Conservation (phyloP, 2,888 invertebrate genomes). For the Scrobipalpa costella region DNA sequence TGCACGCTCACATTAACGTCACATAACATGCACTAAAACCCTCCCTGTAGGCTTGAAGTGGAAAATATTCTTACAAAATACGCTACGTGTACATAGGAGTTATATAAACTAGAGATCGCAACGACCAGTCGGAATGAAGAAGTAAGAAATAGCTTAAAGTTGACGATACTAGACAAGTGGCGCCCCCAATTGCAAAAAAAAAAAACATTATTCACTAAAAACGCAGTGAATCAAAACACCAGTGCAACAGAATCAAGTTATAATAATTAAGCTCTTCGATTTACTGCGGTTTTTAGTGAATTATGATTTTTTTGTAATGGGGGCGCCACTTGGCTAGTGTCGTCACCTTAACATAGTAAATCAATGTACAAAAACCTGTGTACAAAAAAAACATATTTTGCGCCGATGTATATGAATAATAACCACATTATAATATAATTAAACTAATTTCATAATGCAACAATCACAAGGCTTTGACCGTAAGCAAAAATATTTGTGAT, state of each 20-base stretch:
- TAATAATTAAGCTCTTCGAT: too few species aligned
- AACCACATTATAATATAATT: slow-evolving; percentile 21
- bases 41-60: slow-evolving; percentile 29
- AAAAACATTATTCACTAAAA: too few species aligned
- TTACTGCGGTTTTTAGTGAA: too few species aligned
- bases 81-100: slow-evolving; percentile 40
- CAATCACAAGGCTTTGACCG: not conserved
- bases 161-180: too few species aligned
- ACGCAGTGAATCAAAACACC: too few species aligned
- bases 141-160: slow-evolving; percentile 59
- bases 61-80: slow-evolving; percentile 29
- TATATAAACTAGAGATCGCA: slow-evolving; percentile 28
- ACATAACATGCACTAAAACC: slow-evolving; percentile 22
- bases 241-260: too few species aligned
- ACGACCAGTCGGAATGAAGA: slow-evolving; percentile 62
- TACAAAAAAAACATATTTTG: slow-evolving; percentile 41
- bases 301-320: too few species aligned
- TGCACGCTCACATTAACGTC: not conserved
- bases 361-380: slow-evolving; percentile 27
- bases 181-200: too few species aligned
- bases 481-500: not conserved
- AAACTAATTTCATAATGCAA: slow-evolving; percentile 21
- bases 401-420: slow-evolving; percentile 35
- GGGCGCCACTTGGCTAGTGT: too few species aligned
- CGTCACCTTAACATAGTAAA: slow-evolving; percentile 43